Conservation (phyloP, 2,113 vertebrate genomes). For the Varanus komodoensis region DNA sequence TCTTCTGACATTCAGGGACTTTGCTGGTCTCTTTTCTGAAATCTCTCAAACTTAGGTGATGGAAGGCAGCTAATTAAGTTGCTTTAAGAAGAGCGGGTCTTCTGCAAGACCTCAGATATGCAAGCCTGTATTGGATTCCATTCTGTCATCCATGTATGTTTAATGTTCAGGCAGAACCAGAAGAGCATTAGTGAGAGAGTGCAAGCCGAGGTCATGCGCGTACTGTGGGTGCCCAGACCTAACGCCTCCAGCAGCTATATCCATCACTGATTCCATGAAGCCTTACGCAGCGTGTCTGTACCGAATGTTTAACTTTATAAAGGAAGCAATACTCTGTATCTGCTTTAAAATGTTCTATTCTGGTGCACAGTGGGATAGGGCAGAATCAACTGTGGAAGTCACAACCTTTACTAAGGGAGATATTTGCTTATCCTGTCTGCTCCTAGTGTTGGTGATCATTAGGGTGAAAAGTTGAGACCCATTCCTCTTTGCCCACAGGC, state of each 20-base stretch:
- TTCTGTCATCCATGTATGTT: conserved; percentile 6
- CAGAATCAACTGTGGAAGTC: background rate
- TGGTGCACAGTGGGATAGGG: background rate
- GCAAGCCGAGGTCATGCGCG: background rate
- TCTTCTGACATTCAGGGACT: background rate
- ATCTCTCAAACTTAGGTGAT: background rate
- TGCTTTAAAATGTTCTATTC: background rate
- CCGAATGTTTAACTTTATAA: conserved; percentile 3
- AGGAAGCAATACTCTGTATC: background rate
- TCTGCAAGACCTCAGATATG: background rate
- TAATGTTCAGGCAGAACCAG: conserved; percentile 18
- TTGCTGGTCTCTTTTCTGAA: background rate
- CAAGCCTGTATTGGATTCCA: background rate
- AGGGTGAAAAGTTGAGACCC: background rate
- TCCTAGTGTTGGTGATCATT: background rate
- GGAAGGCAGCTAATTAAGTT: background rate
- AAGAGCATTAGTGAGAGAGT: background rate
- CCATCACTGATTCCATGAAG: background rate
- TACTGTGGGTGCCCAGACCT: background rate
- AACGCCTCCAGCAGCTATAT: conserved; percentile 1
- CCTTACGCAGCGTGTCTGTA: conserved; percentile 1
- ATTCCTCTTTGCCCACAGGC: background rate
- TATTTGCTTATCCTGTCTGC: background rate
- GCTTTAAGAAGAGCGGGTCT: background rate
- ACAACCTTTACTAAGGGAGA: background rate